Evolutionary conservation across 2,797 vertebrate genomes (phyloP), one percentile per base, ranked within the genome.

Genomic region (Hozukius guyotensis): DNA sequence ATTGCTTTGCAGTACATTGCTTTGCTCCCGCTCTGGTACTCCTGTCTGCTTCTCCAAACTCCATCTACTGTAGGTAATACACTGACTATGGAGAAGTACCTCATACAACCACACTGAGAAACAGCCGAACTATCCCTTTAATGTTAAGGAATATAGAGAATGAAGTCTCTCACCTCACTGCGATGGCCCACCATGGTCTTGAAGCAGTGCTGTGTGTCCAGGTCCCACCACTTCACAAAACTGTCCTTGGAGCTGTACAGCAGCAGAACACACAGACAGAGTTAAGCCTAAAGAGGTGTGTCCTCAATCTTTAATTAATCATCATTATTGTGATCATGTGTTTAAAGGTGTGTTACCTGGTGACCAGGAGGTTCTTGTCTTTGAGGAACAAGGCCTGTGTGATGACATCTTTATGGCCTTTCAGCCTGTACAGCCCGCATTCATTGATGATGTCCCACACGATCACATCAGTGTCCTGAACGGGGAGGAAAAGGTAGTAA

Each of bases 371-470:
- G 88, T 99, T 99, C 93, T 95, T 98, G 86, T 96, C 96, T 87
- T 95, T 97, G 59, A 99, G 91, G 83, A 99, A 98, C 76, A 98
- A 65, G 3, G 96, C 95, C 77, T 98, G 95, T 5, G 98, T 99
- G 88, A 99, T 72, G 27, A 97, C 93, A 69, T 99, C 98, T 89
- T 99, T 99, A 84, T 99, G 99, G 9, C 98, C 98, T 83, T 77
- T 97, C 75, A 99, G 96, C 24, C 98, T 93, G 93, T 98, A 99
- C 49, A 99, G 92, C 27, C 99, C 99, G 0, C 97, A 97, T 94
- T 99, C 99, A 18, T 98, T 99, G 90, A 99, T 98, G 83, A 99
- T 94, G 93, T 99, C 99, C 99, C 99, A 99, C 77, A 99, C 93
- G 0, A 99, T 98, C 83, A 99, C 94, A 84, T 99, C 97, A 3